Evolutionary conservation across 1,140 invertebrate species (phyloP), one percentile per base, ranked within the genome.

Genomic region (Euglossa dilemma): DNA sequence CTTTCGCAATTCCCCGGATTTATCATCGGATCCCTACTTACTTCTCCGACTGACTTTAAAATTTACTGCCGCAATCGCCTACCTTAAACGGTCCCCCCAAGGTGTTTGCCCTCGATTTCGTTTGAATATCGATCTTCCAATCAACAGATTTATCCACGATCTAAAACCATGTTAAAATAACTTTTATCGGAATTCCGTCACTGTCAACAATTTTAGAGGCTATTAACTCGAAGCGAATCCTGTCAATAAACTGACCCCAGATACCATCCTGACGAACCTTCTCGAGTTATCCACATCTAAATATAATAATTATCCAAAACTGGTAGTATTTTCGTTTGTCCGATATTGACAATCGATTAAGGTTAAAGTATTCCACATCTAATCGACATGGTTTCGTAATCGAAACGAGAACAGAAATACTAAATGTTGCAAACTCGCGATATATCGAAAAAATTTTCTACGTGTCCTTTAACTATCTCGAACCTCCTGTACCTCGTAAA

Each of bases 1-100:
- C 64, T 89, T 89, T 61, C 57, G 84, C 86, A 76, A 89, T 89
- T 86, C 81, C n/a, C 57, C 56, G 50, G 57, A 89, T 89, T 89
- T 85, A 89, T 88, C 71, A 54, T 43, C 6, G 57, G n/a, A 45
- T 54, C 54, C 73, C 23, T 14, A 16, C 12, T 56, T 73, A 28
- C 64, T 75, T 67, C 66, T 54, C 52, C 12, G 16, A 25, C 12
- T 54, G 70, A 45, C 82, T 69, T 81, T 66, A 59, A 80, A 82
- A 86, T 87, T 83, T 86, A 83, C 79, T 54, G 36, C 12, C 43
- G 45, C 45, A 63, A 75, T 57, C 25, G 47, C n/a, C 25, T 16
- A 3, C 25, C 56, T 79, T 61, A 87, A 86, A 86, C 20, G 61
- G 20, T n/a, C 25, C 72, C 72, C 64, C 63, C 25, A 25, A 69